These are phyloP conservation scores for Parasteatoda lunata DNA, from an alignment of 2,888 invertebrate species.

Conservation along the genomic window DNA sequence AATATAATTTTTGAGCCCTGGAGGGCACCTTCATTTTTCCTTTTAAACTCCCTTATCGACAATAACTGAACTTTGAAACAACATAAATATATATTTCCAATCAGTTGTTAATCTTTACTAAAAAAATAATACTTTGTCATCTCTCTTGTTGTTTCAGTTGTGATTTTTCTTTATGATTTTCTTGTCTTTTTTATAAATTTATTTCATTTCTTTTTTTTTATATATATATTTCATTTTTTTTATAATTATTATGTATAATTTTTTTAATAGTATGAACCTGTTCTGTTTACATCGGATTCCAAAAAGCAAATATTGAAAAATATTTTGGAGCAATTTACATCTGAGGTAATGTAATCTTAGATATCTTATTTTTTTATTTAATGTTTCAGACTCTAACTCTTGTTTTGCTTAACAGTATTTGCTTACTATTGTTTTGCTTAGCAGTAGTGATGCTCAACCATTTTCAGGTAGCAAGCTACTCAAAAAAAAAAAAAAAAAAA, in stretches of 20 bases:
- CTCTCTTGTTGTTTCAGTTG: not conserved
- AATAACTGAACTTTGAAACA: no score
- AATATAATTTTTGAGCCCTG: no score
- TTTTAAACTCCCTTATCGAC: no score
- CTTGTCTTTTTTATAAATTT: not conserved
- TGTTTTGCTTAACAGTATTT: no score
- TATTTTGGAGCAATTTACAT: slow-evolving; percentile 48
- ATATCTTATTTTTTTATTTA: not conserved
- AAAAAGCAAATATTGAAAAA: slow-evolving; percentile 42
- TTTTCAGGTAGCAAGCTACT: no score
- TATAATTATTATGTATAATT: not conserved
- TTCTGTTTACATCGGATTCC: slow-evolving; percentile 20
- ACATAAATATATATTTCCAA: no score
- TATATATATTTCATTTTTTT: not conserved
- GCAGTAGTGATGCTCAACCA: no score
- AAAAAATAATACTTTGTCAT: no score
- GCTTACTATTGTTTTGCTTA: no score
- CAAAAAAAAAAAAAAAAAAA: no score
- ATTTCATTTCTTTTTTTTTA: not conserved
- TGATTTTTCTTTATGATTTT: not conserved
- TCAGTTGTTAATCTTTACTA: no score
- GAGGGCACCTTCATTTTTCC: no score
- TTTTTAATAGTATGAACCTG: slow-evolving; percentile 47
- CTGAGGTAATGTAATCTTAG: slow-evolving; percentile 29
- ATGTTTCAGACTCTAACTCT: not conserved